Evolutionary conservation across 2,888 invertebrate genomes (phyloP), one percentile per base, ranked within the genome.

Genomic region (Euzetes globulus): DNA sequence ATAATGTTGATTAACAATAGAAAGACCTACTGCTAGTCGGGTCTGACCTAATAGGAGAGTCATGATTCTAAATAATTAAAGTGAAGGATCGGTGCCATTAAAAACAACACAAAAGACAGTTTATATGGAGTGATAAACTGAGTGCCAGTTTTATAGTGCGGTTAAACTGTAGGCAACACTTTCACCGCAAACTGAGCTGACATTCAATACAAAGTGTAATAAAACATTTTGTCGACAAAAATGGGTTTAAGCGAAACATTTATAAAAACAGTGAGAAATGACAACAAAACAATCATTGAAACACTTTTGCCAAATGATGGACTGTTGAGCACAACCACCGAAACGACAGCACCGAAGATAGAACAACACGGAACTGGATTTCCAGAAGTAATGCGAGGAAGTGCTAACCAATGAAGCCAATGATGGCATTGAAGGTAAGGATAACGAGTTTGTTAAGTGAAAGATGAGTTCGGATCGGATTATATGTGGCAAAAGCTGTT

Each of bases 351-450:
- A 19, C 52, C 52, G 15, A 52, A 3, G 2, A 17, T n/a, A 17
- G 13, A n/a, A 55, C 19, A 60, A 60, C 29, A 29, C 60, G 60
- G 60, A 60, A 60, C 60, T 60, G 19, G n/a, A 52, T 52, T n/a
- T 7, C 19, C n/a, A 19, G 52, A 19, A 52, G 15, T 52, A 19
- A 60, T 29, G 60, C 11, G 60, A 60, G 6, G n/a, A 29, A 29
- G 29, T 13, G 29, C 13, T 29, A 29, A 29, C 25, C 60, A 29
- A 60, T 60, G 25, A 29, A 60, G 25, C 25, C 25, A 27, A 13
- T 60, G 25, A 29, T n/a, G 60, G 4, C 25, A 29, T 29, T 11
- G 25, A 33, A 33, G 33, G 33, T 33, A 33, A 33, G 33, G 33
- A 33, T 33, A 33, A 33, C 33, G 33, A 33, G 33, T 33, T 33